Evolutionary conservation across 1,140 invertebrate species (phyloP).

Genomic region (Melipona quadrifasciata): DNA sequence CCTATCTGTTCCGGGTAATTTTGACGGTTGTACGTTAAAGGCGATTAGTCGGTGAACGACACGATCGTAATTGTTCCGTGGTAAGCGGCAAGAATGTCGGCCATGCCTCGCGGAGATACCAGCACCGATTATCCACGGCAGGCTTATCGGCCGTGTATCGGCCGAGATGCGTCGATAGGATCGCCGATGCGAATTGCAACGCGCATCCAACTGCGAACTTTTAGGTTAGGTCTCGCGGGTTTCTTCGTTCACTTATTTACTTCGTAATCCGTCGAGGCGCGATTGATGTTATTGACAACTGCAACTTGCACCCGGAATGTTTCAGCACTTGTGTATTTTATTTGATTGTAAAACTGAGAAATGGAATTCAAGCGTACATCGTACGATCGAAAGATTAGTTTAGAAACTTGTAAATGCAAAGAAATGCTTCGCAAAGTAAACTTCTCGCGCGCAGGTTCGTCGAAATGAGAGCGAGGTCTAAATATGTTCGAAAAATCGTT

Average conservation of each 20-base stretch:
- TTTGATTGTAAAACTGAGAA: too few relatives aligned
- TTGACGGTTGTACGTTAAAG: constrained; percentile 29
- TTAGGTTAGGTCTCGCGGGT: background rate
- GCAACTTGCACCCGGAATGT: background rate
- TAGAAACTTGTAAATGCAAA: too few relatives aligned
- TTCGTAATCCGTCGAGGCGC: background rate
- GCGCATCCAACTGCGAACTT: background rate
- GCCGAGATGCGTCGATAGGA: too few relatives aligned
- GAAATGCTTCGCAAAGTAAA: too few relatives aligned
- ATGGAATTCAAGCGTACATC: too few relatives aligned
- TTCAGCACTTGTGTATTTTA: too few relatives aligned
- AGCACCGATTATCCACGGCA: background rate
- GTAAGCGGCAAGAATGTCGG: constrained; percentile 17
- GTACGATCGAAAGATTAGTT: too few relatives aligned
- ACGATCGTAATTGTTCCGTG: constrained; percentile 20
- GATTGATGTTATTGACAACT: background rate
- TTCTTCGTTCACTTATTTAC: background rate
- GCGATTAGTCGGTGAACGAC: constrained; percentile 18
- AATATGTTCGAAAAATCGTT: background rate
- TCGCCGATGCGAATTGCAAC: background rate
- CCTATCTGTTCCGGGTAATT: constrained; percentile 24
- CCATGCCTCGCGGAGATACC: background rate
- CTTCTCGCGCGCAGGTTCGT: background rate
- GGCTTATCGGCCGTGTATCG: constrained; percentile 11
- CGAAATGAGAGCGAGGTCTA: background rate